Conservation (phyloP, 1,140 invertebrate species). For the Idris sp. region DNA sequence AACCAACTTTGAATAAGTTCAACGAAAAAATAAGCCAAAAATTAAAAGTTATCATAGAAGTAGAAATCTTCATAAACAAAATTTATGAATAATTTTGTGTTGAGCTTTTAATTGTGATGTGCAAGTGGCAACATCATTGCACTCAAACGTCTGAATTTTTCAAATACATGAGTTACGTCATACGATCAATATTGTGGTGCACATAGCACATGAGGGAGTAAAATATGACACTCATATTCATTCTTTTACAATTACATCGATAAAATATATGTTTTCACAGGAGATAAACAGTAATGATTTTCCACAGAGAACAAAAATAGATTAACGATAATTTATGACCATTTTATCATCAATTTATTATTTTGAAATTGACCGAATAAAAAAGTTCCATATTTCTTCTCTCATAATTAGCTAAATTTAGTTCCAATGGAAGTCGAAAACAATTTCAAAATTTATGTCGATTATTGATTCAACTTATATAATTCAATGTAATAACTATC, state of each 20-base stretch:
- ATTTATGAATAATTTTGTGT: too few relatives aligned
- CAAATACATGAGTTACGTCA: slow-evolving; percentile 49
- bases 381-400: slow-evolving; percentile 8
- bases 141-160: slow-evolving; percentile 36
- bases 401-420: slow-evolving; percentile 12
- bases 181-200: slow-evolving; percentile 55
- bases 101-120: too few relatives aligned
- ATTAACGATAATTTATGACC: slow-evolving; percentile 1
- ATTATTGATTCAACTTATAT: slow-evolving; percentile 22
- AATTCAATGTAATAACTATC: slow-evolving; percentile 8
- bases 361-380: slow-evolving; percentile 1
- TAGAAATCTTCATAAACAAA: too few relatives aligned
- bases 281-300: slow-evolving; percentile 16
- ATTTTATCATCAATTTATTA: slow-evolving; percentile 1
- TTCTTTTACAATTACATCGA: too few relatives aligned
- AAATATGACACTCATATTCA: slow-evolving; percentile 40
- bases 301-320: not conserved
- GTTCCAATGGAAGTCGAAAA: slow-evolving; percentile 11
- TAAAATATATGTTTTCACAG: too few relatives aligned
- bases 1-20: too few relatives aligned
- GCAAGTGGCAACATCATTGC: slow-evolving; percentile 36
- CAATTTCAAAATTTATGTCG: slow-evolving; percentile 8
- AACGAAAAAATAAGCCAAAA: too few relatives aligned
- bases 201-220: slow-evolving; percentile 19
- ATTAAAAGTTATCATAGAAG: too few relatives aligned